Evolutionary conservation across 2,113 vertebrate genomes (phyloP).

Genomic region (Chrysemys picta): DNA sequence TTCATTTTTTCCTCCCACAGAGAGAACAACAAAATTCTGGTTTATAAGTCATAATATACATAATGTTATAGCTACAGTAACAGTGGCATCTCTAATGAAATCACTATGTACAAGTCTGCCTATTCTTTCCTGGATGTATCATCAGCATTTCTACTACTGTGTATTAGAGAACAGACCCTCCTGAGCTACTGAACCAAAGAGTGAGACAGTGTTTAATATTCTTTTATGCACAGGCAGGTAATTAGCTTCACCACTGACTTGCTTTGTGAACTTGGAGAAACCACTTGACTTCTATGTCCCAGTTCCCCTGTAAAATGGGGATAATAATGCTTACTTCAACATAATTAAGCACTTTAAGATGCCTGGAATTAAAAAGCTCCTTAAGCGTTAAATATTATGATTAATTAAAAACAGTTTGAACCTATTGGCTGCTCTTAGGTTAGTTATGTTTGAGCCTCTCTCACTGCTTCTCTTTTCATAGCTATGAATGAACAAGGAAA

Average conservation of each 20-base stretch:
- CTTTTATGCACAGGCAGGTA: background rate
- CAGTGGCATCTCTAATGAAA: background rate
- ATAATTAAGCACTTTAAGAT: background rate
- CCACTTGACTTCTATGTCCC: background rate
- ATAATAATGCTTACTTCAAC: constrained; percentile 2
- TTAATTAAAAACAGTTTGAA: background rate
- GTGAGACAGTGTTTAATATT: background rate
- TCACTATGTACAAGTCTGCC: background rate
- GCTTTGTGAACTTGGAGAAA: background rate
- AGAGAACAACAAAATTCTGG: background rate
- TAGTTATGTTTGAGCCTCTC: background rate
- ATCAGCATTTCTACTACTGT: background rate
- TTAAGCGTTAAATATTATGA: too few relatives aligned
- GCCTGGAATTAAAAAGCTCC: background rate
- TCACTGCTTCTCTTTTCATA: background rate
- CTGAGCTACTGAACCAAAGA: background rate
- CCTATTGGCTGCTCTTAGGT: background rate
- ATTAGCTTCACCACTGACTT: background rate
- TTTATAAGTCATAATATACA: background rate
- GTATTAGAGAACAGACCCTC: background rate
- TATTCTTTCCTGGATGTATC: background rate
- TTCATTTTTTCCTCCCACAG: background rate
- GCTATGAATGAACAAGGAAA: background rate
- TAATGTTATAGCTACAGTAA: background rate
- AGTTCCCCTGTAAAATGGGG: background rate